These are phyloP conservation scores for Glossosoma conforme DNA, from an alignment of 1,140 invertebrate genomes.

Conservation along the genomic window DNA sequence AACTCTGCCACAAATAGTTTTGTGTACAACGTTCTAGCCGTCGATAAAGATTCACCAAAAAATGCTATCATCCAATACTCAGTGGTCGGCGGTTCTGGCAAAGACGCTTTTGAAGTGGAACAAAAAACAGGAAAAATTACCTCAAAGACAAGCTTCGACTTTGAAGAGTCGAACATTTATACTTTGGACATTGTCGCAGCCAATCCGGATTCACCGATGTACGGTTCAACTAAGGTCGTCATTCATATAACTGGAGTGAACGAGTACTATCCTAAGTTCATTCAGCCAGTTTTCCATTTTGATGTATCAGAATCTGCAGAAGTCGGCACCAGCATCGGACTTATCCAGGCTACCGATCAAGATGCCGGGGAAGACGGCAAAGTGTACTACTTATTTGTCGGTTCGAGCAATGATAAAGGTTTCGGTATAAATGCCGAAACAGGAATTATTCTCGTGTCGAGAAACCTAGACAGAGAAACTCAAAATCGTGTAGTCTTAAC, in stretches of 20 bases:
- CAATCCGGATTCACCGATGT: slow-evolving; percentile 82
- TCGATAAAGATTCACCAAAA: slow-evolving; percentile 85
- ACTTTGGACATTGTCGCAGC: slow-evolving; percentile 75
- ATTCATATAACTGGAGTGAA: slow-evolving; percentile 86
- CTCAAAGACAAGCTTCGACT: slow-evolving; percentile 79
- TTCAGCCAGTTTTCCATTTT: slow-evolving; percentile 88
- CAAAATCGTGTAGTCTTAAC: slow-evolving; percentile 85
- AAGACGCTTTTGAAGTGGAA: slow-evolving; percentile 74
- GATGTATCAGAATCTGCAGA: slow-evolving; percentile 89
- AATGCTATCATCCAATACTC: slow-evolving; percentile 86
- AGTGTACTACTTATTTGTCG: slow-evolving; percentile 88
- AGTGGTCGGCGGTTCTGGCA: slow-evolving; percentile 72
- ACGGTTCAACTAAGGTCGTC: slow-evolving; percentile 63
- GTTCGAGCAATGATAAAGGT: slow-evolving; percentile 87
- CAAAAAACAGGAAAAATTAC: slow-evolving; percentile 69
- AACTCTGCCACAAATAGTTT: slow-evolving; percentile 71
- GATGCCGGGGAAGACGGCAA: slow-evolving; percentile 89
- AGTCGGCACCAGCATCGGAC: slow-evolving; percentile 80
- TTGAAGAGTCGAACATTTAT: slow-evolving; percentile 77
- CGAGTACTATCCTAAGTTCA: slow-evolving; percentile 88
- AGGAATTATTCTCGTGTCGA: slow-evolving; percentile 77
- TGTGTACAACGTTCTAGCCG: slow-evolving; percentile 73
- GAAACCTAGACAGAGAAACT: slow-evolving; percentile 82
- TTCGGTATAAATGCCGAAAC: slow-evolving; percentile 82
- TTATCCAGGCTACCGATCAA: slow-evolving; percentile 84